Evolutionary conservation across 1,140 invertebrate species (phyloP), one percentile per base, ranked within the genome.

Genomic region (Spodoptera litura): DNA sequence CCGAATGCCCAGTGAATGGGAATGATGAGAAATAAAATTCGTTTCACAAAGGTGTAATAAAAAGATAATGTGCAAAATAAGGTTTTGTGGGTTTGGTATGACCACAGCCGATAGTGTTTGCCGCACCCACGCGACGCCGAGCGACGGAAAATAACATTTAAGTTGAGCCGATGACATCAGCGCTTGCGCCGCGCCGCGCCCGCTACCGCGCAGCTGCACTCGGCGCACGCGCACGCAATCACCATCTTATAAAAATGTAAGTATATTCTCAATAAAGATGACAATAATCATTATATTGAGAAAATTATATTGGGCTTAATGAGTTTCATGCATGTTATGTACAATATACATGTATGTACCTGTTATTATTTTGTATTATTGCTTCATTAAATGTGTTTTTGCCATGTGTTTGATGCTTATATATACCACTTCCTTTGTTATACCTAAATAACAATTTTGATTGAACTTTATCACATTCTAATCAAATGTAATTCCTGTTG

Each of bases 121-220:
- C 81, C 83, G 89, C 91, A 87, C 93, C 91, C 93, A 93, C 93
- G 88, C 89, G 76, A 85, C 81, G 78, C 56, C 74, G 79, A 85
- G 86, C 85, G 88, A 89, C 89, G 88, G 91, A 92, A 92, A 93
- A 92, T 90, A 92, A 92, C 92, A 94, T 93, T 92, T 91, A 92
- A 91, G 86, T 86, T 84, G 87, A 85, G 86, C 83, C 88, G 92
- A 94, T 94, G 93, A 94, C 93, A 93, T 94, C 93, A 93, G 89
- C 89, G 83, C 85, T 13, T 72, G 85, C 88, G 58, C 58, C 49
- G 56, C 58, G 91, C 87, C 89, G 87, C 89, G 89, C 92, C 90
- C 82, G 92, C 91, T 88, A 89, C 88, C 85, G 87, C 81, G 56
- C 80, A 78, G 81, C 85, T 85, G 87, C 84, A 80, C 78, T 64